phyloP scores from a whole-genome alignment of 2,888 invertebrate species.

The Drosophila trichaetosa region DNA sequence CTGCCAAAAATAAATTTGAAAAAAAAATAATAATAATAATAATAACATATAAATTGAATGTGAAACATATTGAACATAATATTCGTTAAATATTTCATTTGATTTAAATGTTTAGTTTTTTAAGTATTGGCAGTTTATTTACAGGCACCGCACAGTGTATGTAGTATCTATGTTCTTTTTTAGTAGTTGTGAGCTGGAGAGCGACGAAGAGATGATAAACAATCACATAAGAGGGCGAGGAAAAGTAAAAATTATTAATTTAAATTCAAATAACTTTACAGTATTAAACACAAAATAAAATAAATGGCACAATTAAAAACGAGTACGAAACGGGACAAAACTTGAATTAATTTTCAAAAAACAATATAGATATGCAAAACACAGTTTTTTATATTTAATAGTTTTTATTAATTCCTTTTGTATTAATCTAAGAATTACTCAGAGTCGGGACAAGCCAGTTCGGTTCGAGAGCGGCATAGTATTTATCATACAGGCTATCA shows the following conservation, averaged over 20 bases:
- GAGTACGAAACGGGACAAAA: constrained; percentile 6
- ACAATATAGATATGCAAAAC: constrained; percentile 46
- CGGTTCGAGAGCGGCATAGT: constrained; percentile 31
- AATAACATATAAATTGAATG: constrained; percentile 8
- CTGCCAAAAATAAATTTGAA: constrained; percentile 37
- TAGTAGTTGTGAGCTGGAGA: constrained; percentile 66
- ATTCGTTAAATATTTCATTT: constrained; percentile 84
- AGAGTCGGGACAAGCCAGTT: constrained; percentile 30
- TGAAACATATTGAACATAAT: constrained; percentile 54
- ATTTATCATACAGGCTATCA: constrained; percentile 35
- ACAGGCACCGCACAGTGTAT: constrained; percentile 83
- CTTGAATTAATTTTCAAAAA: constrained; percentile 12
- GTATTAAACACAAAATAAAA: constrained; percentile 29
- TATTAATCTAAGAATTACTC: constrained; percentile 45
- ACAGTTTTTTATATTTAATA: constrained; percentile 58
- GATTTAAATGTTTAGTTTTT: constrained; percentile 48
- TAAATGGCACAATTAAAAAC: constrained; percentile 7
- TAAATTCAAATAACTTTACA: constrained; percentile 22
- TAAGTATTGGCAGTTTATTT: constrained; percentile 79
- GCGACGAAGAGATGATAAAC: constrained; percentile 56
- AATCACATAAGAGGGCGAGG: constrained; percentile 43
- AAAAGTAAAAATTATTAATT: constrained; percentile 41
- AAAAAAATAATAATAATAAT: constrained; percentile 8
- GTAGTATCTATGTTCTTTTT: constrained; percentile 68
- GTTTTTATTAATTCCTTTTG: constrained; percentile 54